A percentile compares a stretch with the other conserved stretches of the same genome.
These are phyloP conservation scores for Turnix velox DNA, from an alignment of 2,113 vertebrate species.

Conservation along the genomic window DNA sequence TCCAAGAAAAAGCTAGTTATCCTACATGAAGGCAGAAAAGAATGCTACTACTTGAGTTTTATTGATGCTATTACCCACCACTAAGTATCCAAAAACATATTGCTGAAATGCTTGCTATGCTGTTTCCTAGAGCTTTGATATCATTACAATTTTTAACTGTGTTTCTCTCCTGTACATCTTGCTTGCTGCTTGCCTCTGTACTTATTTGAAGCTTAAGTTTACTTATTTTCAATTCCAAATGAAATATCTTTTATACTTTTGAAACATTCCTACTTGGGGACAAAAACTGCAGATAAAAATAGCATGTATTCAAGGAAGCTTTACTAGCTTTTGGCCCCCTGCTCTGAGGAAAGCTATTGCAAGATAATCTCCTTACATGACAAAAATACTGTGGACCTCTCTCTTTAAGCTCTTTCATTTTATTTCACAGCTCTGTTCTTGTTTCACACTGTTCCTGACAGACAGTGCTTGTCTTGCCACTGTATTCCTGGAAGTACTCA, in stretches of 20 bases:
- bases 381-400: not conserved
- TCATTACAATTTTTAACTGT: not conserved
- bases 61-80: not conserved
- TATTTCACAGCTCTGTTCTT: not conserved
- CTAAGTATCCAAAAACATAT: not conserved
- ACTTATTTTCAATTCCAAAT: not conserved
- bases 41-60: not conserved
- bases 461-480: not conserved
- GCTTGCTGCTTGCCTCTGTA: not conserved
- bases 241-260: not conserved
- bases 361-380: not conserved
- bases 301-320: not conserved
- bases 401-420: not conserved
- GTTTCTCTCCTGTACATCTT: not conserved
- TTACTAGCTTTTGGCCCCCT: not conserved
- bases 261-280: not conserved
- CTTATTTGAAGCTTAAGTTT: not conserved
- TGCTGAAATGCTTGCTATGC: not conserved
- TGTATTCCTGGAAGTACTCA: not conserved
- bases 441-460: not conserved
- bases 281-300: not conserved
- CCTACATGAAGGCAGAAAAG: not conserved
- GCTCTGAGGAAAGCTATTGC: not conserved
- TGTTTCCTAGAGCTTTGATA: not conserved
- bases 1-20: not conserved